Conservation (phyloP, 2,113 vertebrate genomes). For the Alosa alosa region DNA sequence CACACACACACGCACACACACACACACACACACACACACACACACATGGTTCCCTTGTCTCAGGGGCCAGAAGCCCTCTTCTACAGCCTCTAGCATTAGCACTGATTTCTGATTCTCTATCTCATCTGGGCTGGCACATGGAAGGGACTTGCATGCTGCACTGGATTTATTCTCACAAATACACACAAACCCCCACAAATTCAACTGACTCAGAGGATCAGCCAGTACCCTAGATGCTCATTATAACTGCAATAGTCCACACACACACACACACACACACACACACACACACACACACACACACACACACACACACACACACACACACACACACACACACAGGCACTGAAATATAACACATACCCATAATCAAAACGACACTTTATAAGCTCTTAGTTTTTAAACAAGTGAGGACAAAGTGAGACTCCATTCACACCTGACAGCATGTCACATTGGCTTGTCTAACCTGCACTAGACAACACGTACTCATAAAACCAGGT, state of each 20-base stretch:
- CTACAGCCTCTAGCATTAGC: neutral
- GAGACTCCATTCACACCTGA: too few relatives aligned
- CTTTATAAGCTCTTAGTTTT: neutral
- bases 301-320: neutral
- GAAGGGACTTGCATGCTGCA: neutral
- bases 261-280: neutral
- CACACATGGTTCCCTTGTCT: neutral
- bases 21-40: neutral
- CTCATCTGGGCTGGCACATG: neutral
- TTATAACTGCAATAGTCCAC: neutral
- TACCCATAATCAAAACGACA: neutral
- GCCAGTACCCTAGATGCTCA: neutral
- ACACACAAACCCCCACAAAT: conserved; percentile 2
- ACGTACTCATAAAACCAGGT: too few relatives aligned
- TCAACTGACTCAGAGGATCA: neutral
- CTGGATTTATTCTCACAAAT: neutral
- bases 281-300: conserved; percentile 2
- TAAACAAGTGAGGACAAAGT: neutral
- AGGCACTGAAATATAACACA: neutral
- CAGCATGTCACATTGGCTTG: too few relatives aligned
- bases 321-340: neutral
- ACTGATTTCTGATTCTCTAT: neutral
- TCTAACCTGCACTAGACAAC: too few relatives aligned
- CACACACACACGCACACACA: neutral
- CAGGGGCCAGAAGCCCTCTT: neutral